phyloP scores from a whole-genome alignment of 2,113 vertebrate species.

The Aythya baeri region DNA sequence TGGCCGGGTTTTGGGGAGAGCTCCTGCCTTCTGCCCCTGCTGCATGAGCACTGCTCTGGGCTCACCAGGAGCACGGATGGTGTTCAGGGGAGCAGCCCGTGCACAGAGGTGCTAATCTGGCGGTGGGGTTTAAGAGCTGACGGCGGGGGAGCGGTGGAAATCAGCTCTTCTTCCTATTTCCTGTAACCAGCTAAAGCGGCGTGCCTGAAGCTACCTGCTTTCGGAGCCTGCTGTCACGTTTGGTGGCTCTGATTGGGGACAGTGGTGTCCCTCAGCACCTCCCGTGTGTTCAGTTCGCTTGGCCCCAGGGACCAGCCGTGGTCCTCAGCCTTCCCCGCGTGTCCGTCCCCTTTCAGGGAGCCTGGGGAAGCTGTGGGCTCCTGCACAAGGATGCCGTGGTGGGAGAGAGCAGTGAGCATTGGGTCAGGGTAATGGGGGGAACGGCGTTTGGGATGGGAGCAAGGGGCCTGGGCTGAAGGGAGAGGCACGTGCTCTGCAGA shows the following conservation, averaged over 20 bases:
- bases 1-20: too few species aligned
- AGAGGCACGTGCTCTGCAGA: not conserved
- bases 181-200: too few species aligned
- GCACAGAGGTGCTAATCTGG: not conserved
- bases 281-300: too few species aligned
- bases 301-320: not conserved
- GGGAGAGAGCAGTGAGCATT: rapidly evolving
- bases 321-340: not conserved
- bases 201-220: not conserved
- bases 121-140: not conserved
- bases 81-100: too few species aligned
- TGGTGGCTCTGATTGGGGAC: not conserved
- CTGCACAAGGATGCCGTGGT: too few species aligned
- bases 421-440: rapidly evolving
- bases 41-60: too few species aligned
- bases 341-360: rapidly evolving
- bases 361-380: too few species aligned
- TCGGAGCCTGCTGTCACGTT: too few species aligned
- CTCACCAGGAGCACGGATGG: not conserved
- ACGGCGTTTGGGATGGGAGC: rapidly evolving
- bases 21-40: not conserved
- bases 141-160: not conserved
- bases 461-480: too few species aligned
- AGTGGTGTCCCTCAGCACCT: not conserved
- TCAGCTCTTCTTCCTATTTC: not conserved